Conservation (phyloP, 2,888 invertebrate species). For the Eupithecia inturbata region DNA sequence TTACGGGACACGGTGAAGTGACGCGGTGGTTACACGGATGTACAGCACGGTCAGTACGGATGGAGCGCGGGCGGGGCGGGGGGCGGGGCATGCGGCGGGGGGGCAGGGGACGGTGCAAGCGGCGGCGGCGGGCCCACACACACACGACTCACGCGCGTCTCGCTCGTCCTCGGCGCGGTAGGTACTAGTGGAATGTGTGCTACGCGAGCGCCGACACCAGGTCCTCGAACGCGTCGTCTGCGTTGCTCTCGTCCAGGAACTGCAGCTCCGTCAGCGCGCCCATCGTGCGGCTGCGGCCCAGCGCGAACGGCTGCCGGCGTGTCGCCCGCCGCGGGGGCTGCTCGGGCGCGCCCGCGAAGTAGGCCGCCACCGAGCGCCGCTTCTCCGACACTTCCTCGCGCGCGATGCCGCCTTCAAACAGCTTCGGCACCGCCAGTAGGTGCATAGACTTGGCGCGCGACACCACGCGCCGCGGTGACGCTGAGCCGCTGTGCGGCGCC, state of each 20-base stretch:
- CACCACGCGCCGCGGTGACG: conserved; percentile 74
- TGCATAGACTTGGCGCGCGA: conserved; percentile 90
- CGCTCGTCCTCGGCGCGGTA: conserved; percentile 65
- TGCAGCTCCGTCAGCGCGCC: conserved; percentile 88
- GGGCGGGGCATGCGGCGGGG: conserved; percentile 48
- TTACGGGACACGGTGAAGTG: conserved; percentile 74
- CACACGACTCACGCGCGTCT: conserved; percentile 83
- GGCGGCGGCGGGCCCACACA: conserved; percentile 65
- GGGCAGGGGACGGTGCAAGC: conserved; percentile 42
- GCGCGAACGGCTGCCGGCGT: conserved; percentile 76
- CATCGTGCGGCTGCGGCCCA: conserved; percentile 90
- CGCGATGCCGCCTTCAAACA: conserved; percentile 91
- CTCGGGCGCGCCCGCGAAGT: conserved; percentile 80
- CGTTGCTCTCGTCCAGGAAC: conserved; percentile 90
- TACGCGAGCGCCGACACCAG: conserved; percentile 87
- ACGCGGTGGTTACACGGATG: conserved; percentile 64
- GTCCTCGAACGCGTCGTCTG: conserved; percentile 94
- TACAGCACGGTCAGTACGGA: conserved; percentile 61
- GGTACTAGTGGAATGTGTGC: conserved; percentile 79
- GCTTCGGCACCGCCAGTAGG: conserved; percentile 88
- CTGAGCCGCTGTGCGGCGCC: conserved; percentile 65
- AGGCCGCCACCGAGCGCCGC: conserved; percentile 89
- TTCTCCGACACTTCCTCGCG: conserved; percentile 88
- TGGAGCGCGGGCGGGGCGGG: conserved; percentile 47
- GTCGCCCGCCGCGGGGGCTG: conserved; percentile 58